These are phyloP conservation scores for Taurulus bubalis DNA, from an alignment of 2,113 vertebrate genomes.

Conservation along the genomic window DNA sequence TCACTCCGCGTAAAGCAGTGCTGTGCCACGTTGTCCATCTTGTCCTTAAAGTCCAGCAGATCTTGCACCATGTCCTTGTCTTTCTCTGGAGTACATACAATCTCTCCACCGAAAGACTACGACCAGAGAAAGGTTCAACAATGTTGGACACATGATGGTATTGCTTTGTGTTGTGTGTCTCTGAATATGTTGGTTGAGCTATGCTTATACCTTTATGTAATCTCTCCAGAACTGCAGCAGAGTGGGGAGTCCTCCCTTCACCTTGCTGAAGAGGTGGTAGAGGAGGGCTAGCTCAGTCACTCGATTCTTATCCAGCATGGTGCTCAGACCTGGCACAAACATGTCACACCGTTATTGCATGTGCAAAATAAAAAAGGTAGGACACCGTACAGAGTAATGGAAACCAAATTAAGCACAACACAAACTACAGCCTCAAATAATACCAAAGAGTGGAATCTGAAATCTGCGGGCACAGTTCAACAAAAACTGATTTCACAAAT, in stretches of 20 bases:
- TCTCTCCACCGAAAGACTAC: conserved; percentile 97
- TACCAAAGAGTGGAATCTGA: background rate
- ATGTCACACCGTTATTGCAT: background rate
- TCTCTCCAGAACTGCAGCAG: conserved; percentile 98
- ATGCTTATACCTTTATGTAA: conserved; percentile 92
- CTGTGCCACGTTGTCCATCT: conserved; percentile 97
- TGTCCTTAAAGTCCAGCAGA: conserved; percentile 98
- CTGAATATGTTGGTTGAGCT: background rate
- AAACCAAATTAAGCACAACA: background rate
- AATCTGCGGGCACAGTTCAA: background rate
- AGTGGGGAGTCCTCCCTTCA: conserved; percentile 93
- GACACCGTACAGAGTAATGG: background rate
- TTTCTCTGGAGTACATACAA: conserved; percentile 98
- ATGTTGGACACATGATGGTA: background rate
- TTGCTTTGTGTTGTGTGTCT: background rate
- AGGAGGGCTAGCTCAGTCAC: conserved; percentile 94
- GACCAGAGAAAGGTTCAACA: conserved; percentile 32
- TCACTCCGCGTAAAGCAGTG: conserved; percentile 96
- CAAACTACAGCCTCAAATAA: background rate
- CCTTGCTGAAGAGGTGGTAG: conserved; percentile 96
- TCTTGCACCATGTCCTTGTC: conserved; percentile 99
- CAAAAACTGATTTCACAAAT: background rate
- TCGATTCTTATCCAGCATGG: conserved; percentile 94
- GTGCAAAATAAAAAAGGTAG: background rate
- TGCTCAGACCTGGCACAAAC: conserved; percentile 88